Conservation (phyloP, 1,140 invertebrate species). For the Drosophila sproati region DNA sequence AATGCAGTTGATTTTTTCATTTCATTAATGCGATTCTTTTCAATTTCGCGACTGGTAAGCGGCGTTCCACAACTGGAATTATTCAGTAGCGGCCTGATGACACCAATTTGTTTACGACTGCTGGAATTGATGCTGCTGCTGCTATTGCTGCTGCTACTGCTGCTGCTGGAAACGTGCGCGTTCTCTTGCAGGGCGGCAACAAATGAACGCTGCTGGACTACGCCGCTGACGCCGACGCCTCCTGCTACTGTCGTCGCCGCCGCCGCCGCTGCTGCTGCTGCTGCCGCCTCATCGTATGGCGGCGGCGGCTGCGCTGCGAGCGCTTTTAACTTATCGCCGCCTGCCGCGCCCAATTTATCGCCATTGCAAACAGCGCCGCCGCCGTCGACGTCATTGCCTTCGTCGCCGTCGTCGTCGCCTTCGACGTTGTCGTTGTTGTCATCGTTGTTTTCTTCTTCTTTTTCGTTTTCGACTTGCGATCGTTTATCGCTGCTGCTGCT, state of each 20-base stretch:
- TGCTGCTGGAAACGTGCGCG: slow-evolving; percentile 64
- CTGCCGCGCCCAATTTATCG: slow-evolving; percentile 80
- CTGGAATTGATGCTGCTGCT: slow-evolving; percentile 76
- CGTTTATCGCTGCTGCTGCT: slow-evolving; percentile 18
- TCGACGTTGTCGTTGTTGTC: slow-evolving; percentile 12
- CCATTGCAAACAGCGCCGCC: slow-evolving; percentile 48
- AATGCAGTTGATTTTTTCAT: slow-evolving; percentile 86
- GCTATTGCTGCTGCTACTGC: slow-evolving; percentile 59
- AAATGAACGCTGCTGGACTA: slow-evolving; percentile 67
- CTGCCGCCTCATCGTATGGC: slow-evolving; percentile 36
- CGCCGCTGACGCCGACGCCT: slow-evolving; percentile 41
- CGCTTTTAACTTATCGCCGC: slow-evolving; percentile 87
- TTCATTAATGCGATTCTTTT: slow-evolving; percentile 90
- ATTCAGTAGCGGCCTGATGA: slow-evolving; percentile 71
- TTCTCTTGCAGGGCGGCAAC: slow-evolving; percentile 65
- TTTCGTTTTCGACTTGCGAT: slow-evolving; percentile 23
- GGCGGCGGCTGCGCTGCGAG: slow-evolving; percentile 28
- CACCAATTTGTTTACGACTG: slow-evolving; percentile 71
- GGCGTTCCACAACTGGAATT: slow-evolving; percentile 55
- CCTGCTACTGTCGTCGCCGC: slow-evolving; percentile 23
- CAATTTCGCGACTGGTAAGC: slow-evolving; percentile 88
- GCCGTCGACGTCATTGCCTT: slow-evolving; percentile 27
- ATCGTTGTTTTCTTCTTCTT: slow-evolving; percentile 13
- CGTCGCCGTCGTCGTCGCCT: slow-evolving; percentile 19
- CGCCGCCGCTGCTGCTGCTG: slow-evolving; percentile 16